Percentiles rank a stretch among this genome's conserved stretches.
Conservation (phyloP, 2,888 invertebrate genomes). For the Lamproptera curius region DNA sequence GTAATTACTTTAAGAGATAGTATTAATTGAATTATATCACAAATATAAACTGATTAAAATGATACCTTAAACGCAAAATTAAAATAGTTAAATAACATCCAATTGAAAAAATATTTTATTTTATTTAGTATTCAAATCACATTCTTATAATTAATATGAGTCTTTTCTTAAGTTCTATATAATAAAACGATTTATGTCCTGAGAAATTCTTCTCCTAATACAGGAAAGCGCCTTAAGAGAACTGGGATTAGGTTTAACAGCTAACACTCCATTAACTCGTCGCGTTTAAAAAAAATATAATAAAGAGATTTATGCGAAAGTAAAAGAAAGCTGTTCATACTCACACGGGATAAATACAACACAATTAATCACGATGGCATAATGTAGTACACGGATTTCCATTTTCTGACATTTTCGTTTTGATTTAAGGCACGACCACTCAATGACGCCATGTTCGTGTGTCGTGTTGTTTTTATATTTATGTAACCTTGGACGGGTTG, state of each 20-base stretch:
- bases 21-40: too few species aligned
- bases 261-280: slow-evolving; percentile 21
- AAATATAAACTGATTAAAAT: too few species aligned
- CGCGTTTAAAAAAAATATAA: slow-evolving; percentile 11
- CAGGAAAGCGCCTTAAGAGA: slow-evolving; percentile 5
- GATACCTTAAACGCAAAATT: too few species aligned
- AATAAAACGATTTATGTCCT: slow-evolving; percentile 13
- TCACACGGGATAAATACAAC: slow-evolving; percentile 41
- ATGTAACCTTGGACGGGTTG: slow-evolving; percentile 30
- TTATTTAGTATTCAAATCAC: too few species aligned
- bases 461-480: slow-evolving; percentile 38
- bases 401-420: slow-evolving; percentile 65
- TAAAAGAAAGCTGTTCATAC: slow-evolving; percentile 22
- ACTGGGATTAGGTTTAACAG: slow-evolving; percentile 19
- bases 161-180: too few species aligned
- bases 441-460: slow-evolving; percentile 34
- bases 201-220: slow-evolving; percentile 16
- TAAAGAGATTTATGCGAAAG: slow-evolving; percentile 10
- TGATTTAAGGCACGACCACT: slow-evolving; percentile 26
- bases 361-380: slow-evolving; percentile 49
- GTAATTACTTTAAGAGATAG: too few species aligned
- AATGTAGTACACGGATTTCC: slow-evolving; percentile 52
- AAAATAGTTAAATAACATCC: too few species aligned
- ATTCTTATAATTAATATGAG: too few species aligned
- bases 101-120: too few species aligned